Conservation (phyloP, 2,797 vertebrate species). For the Chelidonichthys spinosus region DNA sequence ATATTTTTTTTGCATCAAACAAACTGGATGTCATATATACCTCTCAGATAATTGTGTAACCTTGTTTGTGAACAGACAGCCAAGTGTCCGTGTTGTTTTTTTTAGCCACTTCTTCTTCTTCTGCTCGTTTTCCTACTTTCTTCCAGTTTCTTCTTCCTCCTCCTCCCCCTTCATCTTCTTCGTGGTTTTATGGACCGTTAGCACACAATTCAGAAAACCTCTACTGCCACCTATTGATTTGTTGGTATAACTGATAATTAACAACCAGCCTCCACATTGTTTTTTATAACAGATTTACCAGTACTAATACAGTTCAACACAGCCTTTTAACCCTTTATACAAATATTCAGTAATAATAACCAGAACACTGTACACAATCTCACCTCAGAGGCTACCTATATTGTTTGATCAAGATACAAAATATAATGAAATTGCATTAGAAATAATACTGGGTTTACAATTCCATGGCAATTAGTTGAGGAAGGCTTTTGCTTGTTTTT, state of each 20-base stretch:
- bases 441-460: neutral
- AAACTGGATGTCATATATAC: conserved; percentile 53
- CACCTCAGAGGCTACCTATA: neutral
- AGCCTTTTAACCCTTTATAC: neutral
- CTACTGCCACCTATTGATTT: conserved; percentile 56
- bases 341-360: neutral
- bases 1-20: conserved; percentile 33
- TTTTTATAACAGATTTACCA: neutral
- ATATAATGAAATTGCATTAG: neutral
- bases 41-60: conserved; percentile 64
- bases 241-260: neutral
- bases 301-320: neutral
- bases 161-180: conserved; percentile 13
- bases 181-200: conserved; percentile 10
- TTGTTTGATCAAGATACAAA: neutral
- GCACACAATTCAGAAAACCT: neutral
- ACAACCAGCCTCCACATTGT: neutral
- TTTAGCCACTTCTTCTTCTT: conserved; percentile 56
- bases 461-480: neutral
- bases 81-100: conserved; percentile 69
- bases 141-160: conserved; percentile 28
- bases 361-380: neutral
- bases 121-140: conserved; percentile 40
- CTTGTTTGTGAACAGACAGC: conserved; percentile 73
- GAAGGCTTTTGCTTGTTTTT: neutral